Conservation (phyloP, 2,797 vertebrate genomes). For the Gallirallus australis region DNA sequence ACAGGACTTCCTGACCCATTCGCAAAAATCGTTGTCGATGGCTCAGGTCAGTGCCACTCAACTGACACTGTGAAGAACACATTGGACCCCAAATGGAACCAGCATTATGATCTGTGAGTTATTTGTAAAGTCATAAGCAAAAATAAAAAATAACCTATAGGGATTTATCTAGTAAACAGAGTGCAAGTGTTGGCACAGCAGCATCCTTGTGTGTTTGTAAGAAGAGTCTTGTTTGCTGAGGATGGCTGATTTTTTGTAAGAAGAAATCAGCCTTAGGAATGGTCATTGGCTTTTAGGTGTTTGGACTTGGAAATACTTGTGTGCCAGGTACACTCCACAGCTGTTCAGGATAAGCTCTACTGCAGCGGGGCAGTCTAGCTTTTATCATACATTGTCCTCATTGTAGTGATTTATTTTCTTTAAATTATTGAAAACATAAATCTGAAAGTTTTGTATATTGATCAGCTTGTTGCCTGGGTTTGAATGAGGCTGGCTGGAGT, state of each 20-base stretch:
- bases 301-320: not conserved
- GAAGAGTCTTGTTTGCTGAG: not conserved
- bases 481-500: conserved; percentile 50
- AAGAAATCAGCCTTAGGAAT: not conserved
- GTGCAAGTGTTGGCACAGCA: not conserved
- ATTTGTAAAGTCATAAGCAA: not conserved
- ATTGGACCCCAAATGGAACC: conserved; percentile 98
- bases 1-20: conserved; percentile 96
- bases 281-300: not conserved
- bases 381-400: not conserved
- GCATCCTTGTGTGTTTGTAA: not conserved
- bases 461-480: conserved; percentile 32
- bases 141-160: not conserved
- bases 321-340: not conserved
- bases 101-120: conserved; percentile 98
- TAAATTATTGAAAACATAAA: not conserved
- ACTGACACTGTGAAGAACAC: conserved; percentile 99
- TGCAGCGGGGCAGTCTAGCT: not conserved
- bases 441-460: not conserved
- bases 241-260: not conserved
- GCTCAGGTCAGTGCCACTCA: conserved; percentile 98
- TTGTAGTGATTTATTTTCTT: conserved; percentile 7
- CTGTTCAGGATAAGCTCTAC: not conserved
- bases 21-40: conserved; percentile 96
- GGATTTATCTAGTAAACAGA: not conserved